These are phyloP conservation scores for Lepidurus apus DNA, from an alignment of 1,140 invertebrate species.

Conservation along the genomic window DNA sequence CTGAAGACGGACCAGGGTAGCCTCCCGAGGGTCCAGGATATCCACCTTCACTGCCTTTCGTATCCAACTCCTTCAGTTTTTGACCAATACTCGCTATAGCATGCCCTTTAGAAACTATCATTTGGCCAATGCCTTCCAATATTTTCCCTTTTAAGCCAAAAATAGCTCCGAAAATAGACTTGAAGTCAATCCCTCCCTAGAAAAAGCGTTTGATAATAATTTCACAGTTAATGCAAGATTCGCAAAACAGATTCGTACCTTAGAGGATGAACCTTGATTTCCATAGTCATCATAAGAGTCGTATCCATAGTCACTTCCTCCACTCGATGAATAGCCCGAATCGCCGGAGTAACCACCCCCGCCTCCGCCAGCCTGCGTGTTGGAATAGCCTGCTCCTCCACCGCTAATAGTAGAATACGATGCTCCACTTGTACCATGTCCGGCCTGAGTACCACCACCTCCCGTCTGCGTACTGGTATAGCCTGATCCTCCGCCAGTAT, in stretches of 20 bases:
- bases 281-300: background rate
- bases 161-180: background rate
- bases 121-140: background rate
- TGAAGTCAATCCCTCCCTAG: background rate
- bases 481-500: no score
- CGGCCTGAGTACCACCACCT: no score
- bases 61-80: background rate
- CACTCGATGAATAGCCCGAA: background rate
- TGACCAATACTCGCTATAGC: background rate
- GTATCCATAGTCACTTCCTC: background rate
- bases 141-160: conserved; percentile 8
- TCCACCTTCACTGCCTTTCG: background rate
- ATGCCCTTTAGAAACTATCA: background rate
- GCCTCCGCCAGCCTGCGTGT: background rate
- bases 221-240: no score
- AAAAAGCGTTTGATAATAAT: background rate
- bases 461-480: no score
- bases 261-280: background rate
- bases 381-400: background rate
- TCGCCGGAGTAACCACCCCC: background rate
- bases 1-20: background rate
- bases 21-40: background rate
- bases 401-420: no score
- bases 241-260: background rate
- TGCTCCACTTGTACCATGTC: no score